Conservation (phyloP, 2,888 invertebrate genomes). For the Emmelina monodactyla region DNA sequence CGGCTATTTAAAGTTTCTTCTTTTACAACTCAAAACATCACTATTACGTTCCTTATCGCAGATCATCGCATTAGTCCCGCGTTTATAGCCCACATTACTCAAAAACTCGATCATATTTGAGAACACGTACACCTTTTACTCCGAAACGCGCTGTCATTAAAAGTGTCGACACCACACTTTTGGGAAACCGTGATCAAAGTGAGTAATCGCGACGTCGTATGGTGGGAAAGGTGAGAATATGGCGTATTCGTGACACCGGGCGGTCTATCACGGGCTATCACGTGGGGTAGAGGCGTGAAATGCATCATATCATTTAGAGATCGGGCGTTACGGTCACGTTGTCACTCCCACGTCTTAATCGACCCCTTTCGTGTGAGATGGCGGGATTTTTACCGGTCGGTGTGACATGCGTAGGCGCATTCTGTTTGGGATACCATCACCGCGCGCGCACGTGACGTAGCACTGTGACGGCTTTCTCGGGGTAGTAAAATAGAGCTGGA, state of each 20-base stretch:
- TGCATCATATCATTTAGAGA: slow-evolving; percentile 34
- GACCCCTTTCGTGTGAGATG: slow-evolving; percentile 63
- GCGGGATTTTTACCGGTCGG: slow-evolving; percentile 14
- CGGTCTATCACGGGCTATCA: slow-evolving; percentile 29
- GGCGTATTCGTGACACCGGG: slow-evolving; percentile 23
- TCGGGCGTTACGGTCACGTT: slow-evolving; percentile 62
- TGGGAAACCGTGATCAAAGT: slow-evolving; percentile 15
- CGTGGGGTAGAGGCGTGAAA: slow-evolving; percentile 56
- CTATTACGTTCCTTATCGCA: too few species aligned
- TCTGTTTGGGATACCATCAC: slow-evolving; percentile 58
- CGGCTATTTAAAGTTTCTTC: too few species aligned
- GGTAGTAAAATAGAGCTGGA: too few species aligned
- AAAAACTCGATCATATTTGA: too few species aligned
- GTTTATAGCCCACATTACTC: too few species aligned
- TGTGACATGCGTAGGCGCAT: slow-evolving; percentile 25
- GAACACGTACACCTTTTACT: too few species aligned
- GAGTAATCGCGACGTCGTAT: neutral
- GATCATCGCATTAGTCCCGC: too few species aligned
- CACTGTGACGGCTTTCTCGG: too few species aligned
- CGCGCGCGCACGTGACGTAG: slow-evolving; percentile 26
- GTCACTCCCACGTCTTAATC: slow-evolving; percentile 65
- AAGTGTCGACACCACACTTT: slow-evolving; percentile 10
- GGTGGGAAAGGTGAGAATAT: slow-evolving; percentile 1
- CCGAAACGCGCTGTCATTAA: slow-evolving; percentile 6
- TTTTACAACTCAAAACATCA: too few species aligned